These are phyloP conservation scores for Lophochroa leadbeateri DNA, from an alignment of 2,113 vertebrate genomes.

Conservation along the genomic window DNA sequence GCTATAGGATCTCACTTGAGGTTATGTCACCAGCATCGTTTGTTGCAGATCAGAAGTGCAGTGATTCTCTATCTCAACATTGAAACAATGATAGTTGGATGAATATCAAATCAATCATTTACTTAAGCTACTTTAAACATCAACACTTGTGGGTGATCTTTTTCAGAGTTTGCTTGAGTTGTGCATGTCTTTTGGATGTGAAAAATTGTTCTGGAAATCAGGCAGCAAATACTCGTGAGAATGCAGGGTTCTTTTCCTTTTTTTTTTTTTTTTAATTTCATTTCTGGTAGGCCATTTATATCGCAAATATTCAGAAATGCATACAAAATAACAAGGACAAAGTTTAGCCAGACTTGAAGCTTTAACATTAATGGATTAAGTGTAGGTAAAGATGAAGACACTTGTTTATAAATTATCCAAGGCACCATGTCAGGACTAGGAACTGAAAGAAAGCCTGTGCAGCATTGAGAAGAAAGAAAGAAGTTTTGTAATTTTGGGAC, in stretches of 20 bases:
- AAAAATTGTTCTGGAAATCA: neutral
- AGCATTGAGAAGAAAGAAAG: neutral
- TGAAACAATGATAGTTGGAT: neutral
- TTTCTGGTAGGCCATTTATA: neutral
- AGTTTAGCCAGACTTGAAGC: neutral
- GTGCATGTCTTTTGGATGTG: neutral
- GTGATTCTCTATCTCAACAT: neutral
- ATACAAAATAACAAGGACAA: neutral
- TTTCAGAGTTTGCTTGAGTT: neutral
- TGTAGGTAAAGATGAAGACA: neutral
- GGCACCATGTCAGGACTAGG: neutral
- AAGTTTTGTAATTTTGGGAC: neutral
- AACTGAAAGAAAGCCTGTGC: neutral
- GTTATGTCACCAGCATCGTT: neutral
- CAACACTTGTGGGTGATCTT: neutral
- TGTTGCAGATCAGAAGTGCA: neutral
- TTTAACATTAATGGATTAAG: neutral
- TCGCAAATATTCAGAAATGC: neutral
- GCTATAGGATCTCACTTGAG: neutral
- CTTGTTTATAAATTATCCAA: neutral
- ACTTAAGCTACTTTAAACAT: neutral
- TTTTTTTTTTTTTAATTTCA: too few species aligned
- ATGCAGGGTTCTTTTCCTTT: neutral
- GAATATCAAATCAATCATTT: neutral
- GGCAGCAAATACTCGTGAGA: neutral